Percentiles rank a stretch among this genome's conserved stretches.
phyloP scores from a whole-genome alignment of 1,140 invertebrate genomes.

The Akabosia matsudoensis region DNA sequence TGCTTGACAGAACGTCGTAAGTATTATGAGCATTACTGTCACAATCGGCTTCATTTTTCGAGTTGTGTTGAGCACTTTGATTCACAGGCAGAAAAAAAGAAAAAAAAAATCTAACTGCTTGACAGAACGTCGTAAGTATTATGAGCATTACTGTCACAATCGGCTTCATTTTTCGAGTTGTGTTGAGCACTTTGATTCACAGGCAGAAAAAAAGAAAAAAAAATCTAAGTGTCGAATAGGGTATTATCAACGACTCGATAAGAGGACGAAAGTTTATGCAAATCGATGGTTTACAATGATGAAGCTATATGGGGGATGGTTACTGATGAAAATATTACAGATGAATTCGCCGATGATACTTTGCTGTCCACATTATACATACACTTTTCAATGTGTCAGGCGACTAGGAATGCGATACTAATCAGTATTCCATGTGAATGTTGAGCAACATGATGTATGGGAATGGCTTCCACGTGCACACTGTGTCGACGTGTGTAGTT shows the following conservation, averaged over 20 bases:
- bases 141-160: conserved; percentile 32
- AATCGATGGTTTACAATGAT: too few species aligned
- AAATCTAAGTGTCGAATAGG: too few species aligned
- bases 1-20: conserved; percentile 34
- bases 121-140: conserved; percentile 31
- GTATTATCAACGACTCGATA: too few species aligned
- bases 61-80: background rate
- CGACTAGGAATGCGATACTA: background rate
- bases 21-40: conserved; percentile 30
- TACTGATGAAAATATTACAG: too few species aligned
- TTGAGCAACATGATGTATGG: background rate
- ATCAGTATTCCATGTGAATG: background rate
- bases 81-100: background rate
- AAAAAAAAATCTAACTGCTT: background rate
- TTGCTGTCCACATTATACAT: background rate
- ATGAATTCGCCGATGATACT: too few species aligned
- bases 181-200: background rate
- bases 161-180: conserved; percentile 29
- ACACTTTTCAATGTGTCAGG: background rate
- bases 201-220: background rate
- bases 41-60: conserved; percentile 33
- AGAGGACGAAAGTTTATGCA: too few species aligned
- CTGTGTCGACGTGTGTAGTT: background rate
- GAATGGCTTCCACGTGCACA: conserved; percentile 18
- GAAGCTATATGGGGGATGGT: too few species aligned